These are phyloP conservation scores for Tenebrosternarchus preto DNA, from an alignment of 2,113 vertebrate genomes.

Conservation along the genomic window DNA sequence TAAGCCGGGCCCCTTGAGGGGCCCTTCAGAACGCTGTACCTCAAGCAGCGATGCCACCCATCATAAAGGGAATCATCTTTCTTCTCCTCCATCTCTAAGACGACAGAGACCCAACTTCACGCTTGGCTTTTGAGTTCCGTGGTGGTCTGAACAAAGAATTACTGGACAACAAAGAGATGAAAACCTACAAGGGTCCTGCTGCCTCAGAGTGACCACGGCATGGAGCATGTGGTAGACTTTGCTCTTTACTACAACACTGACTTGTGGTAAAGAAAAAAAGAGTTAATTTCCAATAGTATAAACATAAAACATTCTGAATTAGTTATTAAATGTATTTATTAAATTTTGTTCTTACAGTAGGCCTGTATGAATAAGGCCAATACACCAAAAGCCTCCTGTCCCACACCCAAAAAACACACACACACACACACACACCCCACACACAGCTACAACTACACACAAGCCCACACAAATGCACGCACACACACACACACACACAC, in stretches of 20 bases:
- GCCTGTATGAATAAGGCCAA: too few relatives aligned
- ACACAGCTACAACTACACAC: too few relatives aligned
- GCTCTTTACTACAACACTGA: not conserved
- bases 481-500: not conserved
- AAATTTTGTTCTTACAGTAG: too few relatives aligned
- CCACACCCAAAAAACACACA: too few relatives aligned
- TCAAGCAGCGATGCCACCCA: constrained; percentile 18
- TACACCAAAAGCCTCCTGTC: too few relatives aligned
- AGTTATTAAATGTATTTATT: too few relatives aligned
- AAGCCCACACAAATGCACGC: not conserved
- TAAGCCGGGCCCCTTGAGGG: constrained; percentile 23
- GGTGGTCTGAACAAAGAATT: constrained; percentile 45
- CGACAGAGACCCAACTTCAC: constrained; percentile 16
- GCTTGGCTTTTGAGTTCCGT: constrained; percentile 43
- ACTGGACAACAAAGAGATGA: constrained; percentile 13
- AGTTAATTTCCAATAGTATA: not conserved
- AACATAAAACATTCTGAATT: not conserved
- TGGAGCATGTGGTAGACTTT: not conserved
- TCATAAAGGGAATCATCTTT: constrained; percentile 30
- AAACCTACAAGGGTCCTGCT: constrained; percentile 2
- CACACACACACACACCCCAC: too few relatives aligned
- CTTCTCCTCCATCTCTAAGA: constrained; percentile 17
- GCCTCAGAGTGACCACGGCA: not conserved
- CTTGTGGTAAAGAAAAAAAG: not conserved
- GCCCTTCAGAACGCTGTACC: constrained; percentile 14